Conservation (phyloP, 2,113 vertebrate genomes). For the Podarcis cretensis region DNA sequence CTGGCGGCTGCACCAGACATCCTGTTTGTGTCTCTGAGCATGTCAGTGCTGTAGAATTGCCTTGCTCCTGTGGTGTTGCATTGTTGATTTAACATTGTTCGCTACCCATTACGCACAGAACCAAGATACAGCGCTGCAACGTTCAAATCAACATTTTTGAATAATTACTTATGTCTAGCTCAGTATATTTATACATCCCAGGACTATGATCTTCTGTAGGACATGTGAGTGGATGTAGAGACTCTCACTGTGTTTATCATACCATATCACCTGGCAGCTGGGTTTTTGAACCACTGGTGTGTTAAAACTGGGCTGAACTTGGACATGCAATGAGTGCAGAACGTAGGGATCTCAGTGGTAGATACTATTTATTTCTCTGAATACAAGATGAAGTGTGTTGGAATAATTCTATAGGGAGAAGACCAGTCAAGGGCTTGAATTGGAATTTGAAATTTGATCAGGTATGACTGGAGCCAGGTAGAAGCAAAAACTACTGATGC, state of each 20-base stretch:
- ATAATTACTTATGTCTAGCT: neutral
- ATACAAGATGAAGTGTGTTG: neutral
- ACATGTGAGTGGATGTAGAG: neutral
- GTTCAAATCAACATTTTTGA: neutral
- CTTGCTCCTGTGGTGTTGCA: neutral
- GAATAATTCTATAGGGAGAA: neutral
- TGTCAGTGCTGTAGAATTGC: neutral
- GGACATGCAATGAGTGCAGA: neutral
- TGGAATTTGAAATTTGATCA: neutral
- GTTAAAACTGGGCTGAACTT: neutral
- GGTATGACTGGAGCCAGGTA: neutral
- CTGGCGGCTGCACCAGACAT: accelerated
- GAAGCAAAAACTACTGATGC: neutral
- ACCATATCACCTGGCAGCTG: neutral
- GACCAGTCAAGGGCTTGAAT: neutral
- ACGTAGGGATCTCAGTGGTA: neutral
- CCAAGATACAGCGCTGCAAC: neutral
- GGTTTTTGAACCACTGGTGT: neutral
- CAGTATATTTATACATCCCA: accelerated
- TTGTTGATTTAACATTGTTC: neutral
- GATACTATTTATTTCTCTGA: neutral
- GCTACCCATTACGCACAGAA: accelerated
- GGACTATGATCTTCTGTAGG: accelerated
- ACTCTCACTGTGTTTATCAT: neutral
- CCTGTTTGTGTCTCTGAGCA: accelerated